Conservation (phyloP, 1,140 invertebrate genomes). For the Gyrodactylus salaris region DNA sequence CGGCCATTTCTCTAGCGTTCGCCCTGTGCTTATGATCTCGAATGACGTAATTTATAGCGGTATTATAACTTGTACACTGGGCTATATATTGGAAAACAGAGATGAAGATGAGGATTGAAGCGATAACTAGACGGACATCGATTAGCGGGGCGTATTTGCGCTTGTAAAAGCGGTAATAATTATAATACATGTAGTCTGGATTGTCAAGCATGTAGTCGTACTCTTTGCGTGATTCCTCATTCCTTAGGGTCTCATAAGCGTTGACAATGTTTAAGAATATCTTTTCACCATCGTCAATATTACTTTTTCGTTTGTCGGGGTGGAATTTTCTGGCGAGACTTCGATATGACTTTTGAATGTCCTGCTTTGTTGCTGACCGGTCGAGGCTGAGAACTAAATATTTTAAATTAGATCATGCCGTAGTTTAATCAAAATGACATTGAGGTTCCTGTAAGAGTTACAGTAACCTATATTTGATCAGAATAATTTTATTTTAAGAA, state of each 20-base stretch:
- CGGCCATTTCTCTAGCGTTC: not conserved
- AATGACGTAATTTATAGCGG: not conserved
- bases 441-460: too few relatives aligned
- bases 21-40: not conserved
- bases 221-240: not conserved
- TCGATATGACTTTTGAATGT: not conserved
- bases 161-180: not conserved
- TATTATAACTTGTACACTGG: not conserved
- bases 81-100: not conserved
- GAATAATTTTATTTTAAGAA: too few relatives aligned
- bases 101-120: not conserved
- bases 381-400: not conserved
- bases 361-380: not conserved
- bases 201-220: not conserved
- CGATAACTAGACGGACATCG: not conserved
- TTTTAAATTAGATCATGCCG: too few relatives aligned
- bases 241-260: not conserved
- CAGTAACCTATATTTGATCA: too few relatives aligned
- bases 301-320: not conserved
- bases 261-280: not conserved
- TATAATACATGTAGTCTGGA: not conserved
- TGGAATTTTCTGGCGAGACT: not conserved
- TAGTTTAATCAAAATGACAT: too few relatives aligned
- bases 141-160: not conserved
- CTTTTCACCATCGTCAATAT: not conserved